Base-by-base conservation (phyloP, 2,888 invertebrate species). In the Hoplodrina blanda region DNA sequence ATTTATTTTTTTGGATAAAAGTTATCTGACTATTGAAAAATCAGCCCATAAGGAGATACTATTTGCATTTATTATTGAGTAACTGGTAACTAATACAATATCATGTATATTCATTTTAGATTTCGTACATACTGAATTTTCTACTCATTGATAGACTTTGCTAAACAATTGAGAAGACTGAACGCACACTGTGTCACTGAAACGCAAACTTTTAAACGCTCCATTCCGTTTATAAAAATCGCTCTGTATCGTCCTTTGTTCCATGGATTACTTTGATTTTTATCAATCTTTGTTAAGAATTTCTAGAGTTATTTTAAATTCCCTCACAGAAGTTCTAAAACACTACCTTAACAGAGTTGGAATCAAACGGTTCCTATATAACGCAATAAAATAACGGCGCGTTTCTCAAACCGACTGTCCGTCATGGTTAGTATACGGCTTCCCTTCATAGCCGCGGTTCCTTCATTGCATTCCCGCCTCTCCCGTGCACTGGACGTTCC, bases 391-490 rank as follows among this genome's bases (percentile, higher is more conserved):
- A 30, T 65, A 76, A 67, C 37, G 37, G 15, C 63, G 82, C 87
- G 88, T 82, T 85, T 87, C 30, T 57, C 20, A 7, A 30, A 20
- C 63, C 46, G 19, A 68, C 49, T 89, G 76, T 73, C 68, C 85
- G 87, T 52, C 55, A 66, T 19, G 15, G 80, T 76, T 66, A 46
- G 44, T 63, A 50, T 86, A 88, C 83, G 89, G 88, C 89, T 89
- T 90, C 89, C 85, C 86, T 83, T 68, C 62, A 67, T 66, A 81
- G 79, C 76, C 80, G 79, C 79, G 81, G 82, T 82, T 85, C 81
- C 85, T 86, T 84, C 88, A 90, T 83, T 89, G 90, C 89, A 87
- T 84, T 89, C 88, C 89, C 85, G 87, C 5, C 80, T 82, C 82
- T 87, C 87, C 89, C 69, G 83, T 76, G 69, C 62, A 72, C 67